A percentile compares a stretch with the other conserved stretches of the same genome.
These are phyloP conservation scores for Heliornis fulica DNA, from an alignment of 2,113 vertebrate genomes.

Conservation along the genomic window DNA sequence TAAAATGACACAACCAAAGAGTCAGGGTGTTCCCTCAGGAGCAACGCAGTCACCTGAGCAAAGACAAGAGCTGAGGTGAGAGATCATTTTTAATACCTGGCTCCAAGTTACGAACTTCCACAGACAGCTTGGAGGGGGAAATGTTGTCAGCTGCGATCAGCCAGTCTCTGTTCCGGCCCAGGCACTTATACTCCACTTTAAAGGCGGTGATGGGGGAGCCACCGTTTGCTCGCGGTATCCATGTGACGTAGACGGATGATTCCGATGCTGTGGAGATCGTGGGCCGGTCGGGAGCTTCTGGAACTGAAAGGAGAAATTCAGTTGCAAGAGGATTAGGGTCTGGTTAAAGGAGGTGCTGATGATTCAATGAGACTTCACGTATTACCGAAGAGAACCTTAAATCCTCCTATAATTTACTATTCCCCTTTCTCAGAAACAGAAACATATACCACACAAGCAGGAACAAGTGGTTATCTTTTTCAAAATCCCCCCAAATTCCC, in stretches of 20 bases:
- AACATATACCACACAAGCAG: accelerated
- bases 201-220: conserved; percentile 96
- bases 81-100: conserved; percentile 76
- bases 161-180: conserved; percentile 84
- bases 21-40: not conserved
- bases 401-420: not conserved
- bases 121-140: conserved; percentile 93
- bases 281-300: conserved; percentile 93
- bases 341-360: accelerated
- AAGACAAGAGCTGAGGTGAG: not conserved
- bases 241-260: conserved; percentile 93
- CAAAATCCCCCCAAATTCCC: not conserved
- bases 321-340: not conserved
- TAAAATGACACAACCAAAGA: not conserved
- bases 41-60: not conserved
- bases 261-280: conserved; percentile 92
- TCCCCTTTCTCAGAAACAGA: not conserved
- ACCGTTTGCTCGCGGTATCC: conserved; percentile 95
- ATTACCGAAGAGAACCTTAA: not conserved
- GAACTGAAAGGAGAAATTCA: conserved; percentile 73
- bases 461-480: not conserved
- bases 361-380: not conserved
- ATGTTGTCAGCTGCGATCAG: conserved; percentile 88
- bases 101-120: conserved; percentile 92
- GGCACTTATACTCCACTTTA: conserved; percentile 89